Percentiles rank a stretch among this genome's conserved stretches.
Conservation (phyloP, 2,888 invertebrate species). For the Cacoxenus indagator region DNA sequence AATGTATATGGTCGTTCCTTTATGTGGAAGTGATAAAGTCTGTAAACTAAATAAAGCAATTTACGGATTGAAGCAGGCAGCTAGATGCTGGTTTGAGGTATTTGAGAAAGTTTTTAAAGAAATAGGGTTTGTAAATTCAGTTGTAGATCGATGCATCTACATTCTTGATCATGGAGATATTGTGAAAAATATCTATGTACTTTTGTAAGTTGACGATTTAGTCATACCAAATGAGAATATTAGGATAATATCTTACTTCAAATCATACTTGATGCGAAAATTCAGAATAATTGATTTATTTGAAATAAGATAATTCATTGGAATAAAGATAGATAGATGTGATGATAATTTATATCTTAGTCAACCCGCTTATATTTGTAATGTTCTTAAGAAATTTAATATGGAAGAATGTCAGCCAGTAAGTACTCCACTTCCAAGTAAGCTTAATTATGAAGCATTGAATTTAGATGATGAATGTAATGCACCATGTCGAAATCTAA, state of each 20-base stretch:
- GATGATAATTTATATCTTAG: constrained; percentile 27
- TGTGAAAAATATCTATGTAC: constrained; percentile 39
- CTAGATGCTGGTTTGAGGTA: constrained; percentile 37
- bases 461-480: constrained; percentile 43
- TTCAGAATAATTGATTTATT: constrained; percentile 38
- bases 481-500: constrained; percentile 39
- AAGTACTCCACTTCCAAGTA: constrained; percentile 43
- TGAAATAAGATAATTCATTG: constrained; percentile 27
- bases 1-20: constrained; percentile 34
- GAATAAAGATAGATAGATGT: constrained; percentile 32
- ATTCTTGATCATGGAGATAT: constrained; percentile 36
- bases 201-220: constrained; percentile 45
- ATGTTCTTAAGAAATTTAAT: constrained; percentile 30
- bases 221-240: constrained; percentile 39
- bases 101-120: constrained; percentile 34
- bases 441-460: constrained; percentile 43
- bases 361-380: constrained; percentile 29
- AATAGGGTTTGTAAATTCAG: constrained; percentile 34
- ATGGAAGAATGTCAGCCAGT: constrained; percentile 27
- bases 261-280: constrained; percentile 30
- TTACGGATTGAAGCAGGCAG: constrained; percentile 46
- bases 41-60: constrained; percentile 34
- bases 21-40: constrained; percentile 18
- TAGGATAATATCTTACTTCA: constrained; percentile 35
- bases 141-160: constrained; percentile 34